Base-by-base conservation (phyloP, 2,113 vertebrate genomes). In the Lepisosteus oculatus region DNA sequence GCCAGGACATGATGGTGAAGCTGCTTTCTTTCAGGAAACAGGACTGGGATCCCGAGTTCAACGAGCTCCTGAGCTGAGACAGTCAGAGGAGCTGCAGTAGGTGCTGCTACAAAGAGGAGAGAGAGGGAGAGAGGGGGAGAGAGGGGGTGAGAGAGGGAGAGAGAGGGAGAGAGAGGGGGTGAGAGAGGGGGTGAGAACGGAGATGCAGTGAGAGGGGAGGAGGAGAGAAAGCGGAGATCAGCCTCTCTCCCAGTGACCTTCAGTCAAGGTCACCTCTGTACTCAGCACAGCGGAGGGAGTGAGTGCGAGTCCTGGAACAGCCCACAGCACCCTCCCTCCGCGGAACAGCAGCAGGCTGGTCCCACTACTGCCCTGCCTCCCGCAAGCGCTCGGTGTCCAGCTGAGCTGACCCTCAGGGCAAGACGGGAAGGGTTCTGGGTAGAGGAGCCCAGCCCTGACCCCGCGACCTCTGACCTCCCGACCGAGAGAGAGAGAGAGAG, bases 91-190 rank as follows among this genome's bases (percentile, higher is more conserved):
- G 29, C 29, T 29, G 29, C 29, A 29, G 29, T 29, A 29, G 29
- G 29, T 29, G 29, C 29, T 29, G 29, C 29, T 29, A 29, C 29
- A 29, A 2, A 29, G 29, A 29, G 29, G 29, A 29, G 29, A 29
- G 29, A 29, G 29, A 1, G 29, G 1, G 9, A 51, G 5, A 51
- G 5, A 51, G 47, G 3, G 9, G 47, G 47, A 3, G 56, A 59
- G 56, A 59, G 56, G 12, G 12, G 13, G 12, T 14, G 56, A 29
- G 2, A 59, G 56, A 59, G 56, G 3, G 56, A 3, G 14, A n/a
- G 14, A 12, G 56, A 59, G 56, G 56, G 12, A 2, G 47, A 6
- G 47, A 51, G 88, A 88, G 89, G 91, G 90, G 85, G 88, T 72
- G 77, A 66, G 42, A 8, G 43, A 44, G 43, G 77, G 65, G 69